Evolutionary conservation across 2,113 vertebrate species (phyloP).

Genomic region (Marcusenius ussheri): DNA sequence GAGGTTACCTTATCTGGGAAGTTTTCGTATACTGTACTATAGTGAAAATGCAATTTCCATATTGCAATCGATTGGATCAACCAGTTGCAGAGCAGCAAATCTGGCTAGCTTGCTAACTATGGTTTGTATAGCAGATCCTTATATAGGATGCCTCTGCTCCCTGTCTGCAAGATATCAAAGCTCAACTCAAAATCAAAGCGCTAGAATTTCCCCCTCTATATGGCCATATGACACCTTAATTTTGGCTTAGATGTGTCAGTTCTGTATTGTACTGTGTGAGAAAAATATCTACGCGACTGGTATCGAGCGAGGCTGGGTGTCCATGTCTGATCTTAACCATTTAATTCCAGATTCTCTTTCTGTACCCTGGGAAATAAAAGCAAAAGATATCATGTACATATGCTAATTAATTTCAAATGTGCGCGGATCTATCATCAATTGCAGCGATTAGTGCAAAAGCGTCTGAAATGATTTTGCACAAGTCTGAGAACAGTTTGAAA

Average conservation of each 20-base stretch:
- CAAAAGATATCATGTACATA: background rate
- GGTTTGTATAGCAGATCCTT: background rate
- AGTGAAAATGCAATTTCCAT: background rate
- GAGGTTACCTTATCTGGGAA: background rate
- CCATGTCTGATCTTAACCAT: background rate
- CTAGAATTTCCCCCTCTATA: background rate
- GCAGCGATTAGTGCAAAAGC: background rate
- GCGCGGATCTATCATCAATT: background rate
- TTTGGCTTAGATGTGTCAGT: background rate
- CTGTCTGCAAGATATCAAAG: background rate
- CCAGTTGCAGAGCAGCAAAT: background rate
- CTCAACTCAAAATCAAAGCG: background rate
- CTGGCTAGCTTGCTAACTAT: background rate
- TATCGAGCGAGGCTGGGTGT: background rate
- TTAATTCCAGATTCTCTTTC: background rate
- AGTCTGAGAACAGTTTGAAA: background rate
- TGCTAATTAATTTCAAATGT: background rate
- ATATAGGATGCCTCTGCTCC: background rate
- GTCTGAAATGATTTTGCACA: background rate
- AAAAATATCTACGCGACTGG: background rate
- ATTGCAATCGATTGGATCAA: background rate
- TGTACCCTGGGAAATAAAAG: background rate
- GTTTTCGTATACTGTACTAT: background rate
- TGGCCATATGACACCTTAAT: background rate
- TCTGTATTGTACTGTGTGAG: background rate